phyloP scores from a whole-genome alignment of 2,797 vertebrate genomes.

The Trachops cirrhosus region DNA sequence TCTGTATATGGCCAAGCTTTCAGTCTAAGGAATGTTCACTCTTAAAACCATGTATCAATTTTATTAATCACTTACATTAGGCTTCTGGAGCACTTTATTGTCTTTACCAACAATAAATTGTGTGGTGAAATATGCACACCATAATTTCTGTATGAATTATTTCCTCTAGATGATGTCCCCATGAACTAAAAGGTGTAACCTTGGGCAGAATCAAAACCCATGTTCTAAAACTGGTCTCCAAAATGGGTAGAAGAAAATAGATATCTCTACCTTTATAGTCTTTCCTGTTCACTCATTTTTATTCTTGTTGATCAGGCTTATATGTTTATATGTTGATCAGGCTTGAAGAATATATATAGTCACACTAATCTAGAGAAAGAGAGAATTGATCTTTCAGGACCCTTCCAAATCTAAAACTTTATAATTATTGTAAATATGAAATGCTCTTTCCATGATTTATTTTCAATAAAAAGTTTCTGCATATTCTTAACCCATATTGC shows the following conservation, averaged over 20 bases:
- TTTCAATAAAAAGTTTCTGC: neutral
- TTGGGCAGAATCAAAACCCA: neutral
- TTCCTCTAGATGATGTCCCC: neutral
- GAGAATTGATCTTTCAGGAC: neutral
- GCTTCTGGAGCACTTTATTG: neutral
- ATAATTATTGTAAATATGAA: conserved; percentile 23
- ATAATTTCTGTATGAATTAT: conserved; percentile 14
- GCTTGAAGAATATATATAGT: neutral
- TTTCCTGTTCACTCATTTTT: neutral
- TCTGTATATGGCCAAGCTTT: neutral
- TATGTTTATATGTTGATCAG: neutral
- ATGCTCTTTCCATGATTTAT: neutral
- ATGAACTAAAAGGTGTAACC: neutral
- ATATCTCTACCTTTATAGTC: neutral
- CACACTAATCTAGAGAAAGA: neutral
- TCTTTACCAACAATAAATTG: neutral
- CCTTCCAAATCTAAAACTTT: conserved; percentile 27
- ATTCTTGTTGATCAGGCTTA: neutral
- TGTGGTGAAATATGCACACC: neutral
- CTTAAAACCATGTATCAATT: conserved; percentile 20
- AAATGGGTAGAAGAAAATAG: neutral
- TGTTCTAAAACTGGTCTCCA: neutral
- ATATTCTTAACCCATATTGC: neutral
- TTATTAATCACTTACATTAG: conserved; percentile 9
- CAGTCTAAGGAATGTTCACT: neutral